Evolutionary conservation across 2,888 invertebrate species (phyloP).

Genomic region (Bursaphelenchus okinawaensis): DNA sequence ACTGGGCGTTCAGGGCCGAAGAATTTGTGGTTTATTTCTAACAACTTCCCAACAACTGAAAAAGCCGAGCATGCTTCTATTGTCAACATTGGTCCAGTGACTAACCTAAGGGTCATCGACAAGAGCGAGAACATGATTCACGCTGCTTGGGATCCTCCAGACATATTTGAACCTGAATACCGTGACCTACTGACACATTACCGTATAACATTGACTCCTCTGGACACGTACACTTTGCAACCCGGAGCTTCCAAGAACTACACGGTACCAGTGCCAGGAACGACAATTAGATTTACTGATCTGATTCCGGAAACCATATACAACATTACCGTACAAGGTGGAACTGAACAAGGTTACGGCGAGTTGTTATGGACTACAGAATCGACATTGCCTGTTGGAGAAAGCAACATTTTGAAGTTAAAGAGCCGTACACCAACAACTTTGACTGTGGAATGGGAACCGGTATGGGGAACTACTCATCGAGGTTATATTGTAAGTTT

Average conservation of each 20-base stretch:
- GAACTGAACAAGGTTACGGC: conserved; percentile 55
- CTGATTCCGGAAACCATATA: conserved; percentile 54
- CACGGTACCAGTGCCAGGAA: conserved; percentile 49
- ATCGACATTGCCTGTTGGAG: conserved; percentile 54
- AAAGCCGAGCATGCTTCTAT: conserved; percentile 17
- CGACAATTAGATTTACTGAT: conserved; percentile 53
- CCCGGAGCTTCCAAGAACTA: conserved; percentile 44
- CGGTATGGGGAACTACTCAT: conserved; percentile 53
- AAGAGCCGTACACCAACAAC: conserved; percentile 55
- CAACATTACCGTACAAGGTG: conserved; percentile 58
- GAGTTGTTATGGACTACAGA: conserved; percentile 57
- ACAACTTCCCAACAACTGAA: conserved; percentile 52
- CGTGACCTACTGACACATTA: conserved; percentile 56
- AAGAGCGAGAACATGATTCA: conserved; percentile 57
- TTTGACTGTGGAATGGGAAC: conserved; percentile 56
- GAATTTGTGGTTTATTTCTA: conserved; percentile 53
- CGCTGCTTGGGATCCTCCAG: conserved; percentile 55
- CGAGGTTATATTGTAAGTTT: conserved; percentile 47
- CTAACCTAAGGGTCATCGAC: conserved; percentile 54
- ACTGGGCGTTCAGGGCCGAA: conserved; percentile 39
- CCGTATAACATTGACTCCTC: conserved; percentile 55
- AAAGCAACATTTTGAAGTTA: conserved; percentile 53
- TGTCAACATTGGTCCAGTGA: conserved; percentile 45
- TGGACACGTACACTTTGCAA: conserved; percentile 33
- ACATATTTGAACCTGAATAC: conserved; percentile 53